Evolutionary conservation across 2,888 invertebrate genomes (phyloP), one percentile per base, ranked within the genome.

Genomic region (Pegoplata infirma): DNA sequence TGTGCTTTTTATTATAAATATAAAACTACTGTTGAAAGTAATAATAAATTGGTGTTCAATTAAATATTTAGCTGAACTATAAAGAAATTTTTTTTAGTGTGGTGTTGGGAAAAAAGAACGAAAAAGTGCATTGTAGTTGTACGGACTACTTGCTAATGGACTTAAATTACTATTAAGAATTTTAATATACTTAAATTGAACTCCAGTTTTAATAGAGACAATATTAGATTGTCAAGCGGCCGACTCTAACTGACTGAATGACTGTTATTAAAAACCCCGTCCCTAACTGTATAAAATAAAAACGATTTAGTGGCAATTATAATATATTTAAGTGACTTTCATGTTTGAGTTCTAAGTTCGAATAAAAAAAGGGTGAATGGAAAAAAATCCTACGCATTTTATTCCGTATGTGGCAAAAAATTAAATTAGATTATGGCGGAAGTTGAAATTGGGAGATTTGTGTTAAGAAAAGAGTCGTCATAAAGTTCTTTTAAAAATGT

Each of bases 251-350:
- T 59, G 14, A 58, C 12, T 14, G 12, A n/a, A 12, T 61, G 8
- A 32, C 28, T 21, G 21, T 4, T 5, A 12, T 16, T 21, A 14
- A 7, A 12, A 36, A 64, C 51, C 51, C 16, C 63, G 55, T 63
- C 47, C 55, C 61, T 67, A 61, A 75, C 28, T 55, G 28, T 67
- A 59, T 74, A 55, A 75, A 75, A 67, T 28, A 32, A n/a, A n/a
- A n/a, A 49, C 49, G 61, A 56, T 64, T 76, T 44, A 64, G 58
- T 56, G 63, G 63, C 75, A 76, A 69, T 76, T 76, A 69, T 44
- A 56, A 69, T 56, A 63, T 68, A 49, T 56, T 69, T 63, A 23
- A 56, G 68, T 68, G 36, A 40, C 36, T 40, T 40, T 40, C 5
- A 4, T 12, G 5, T 12, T 40, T 40, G n/a, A n/a, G n/a, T 40